Evolutionary conservation across 2,888 invertebrate species (phyloP).

Genomic region (Rhogogaster chlorosoma): DNA sequence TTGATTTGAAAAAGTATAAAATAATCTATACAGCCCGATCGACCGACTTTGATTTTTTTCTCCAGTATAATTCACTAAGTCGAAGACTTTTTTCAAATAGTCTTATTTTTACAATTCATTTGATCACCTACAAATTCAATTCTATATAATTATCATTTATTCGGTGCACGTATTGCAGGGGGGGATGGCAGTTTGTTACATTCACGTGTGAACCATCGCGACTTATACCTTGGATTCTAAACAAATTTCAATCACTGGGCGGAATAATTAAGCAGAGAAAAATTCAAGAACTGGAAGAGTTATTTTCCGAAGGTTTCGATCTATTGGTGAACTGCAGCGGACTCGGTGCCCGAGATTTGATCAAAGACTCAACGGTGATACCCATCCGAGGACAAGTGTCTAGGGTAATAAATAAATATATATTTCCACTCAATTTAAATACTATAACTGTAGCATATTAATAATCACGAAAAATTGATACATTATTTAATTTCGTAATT

Average conservation of each 20-base stretch:
- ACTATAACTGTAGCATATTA: not conserved
- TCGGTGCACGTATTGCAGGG: conserved; percentile 73
- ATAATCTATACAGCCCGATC: not conserved
- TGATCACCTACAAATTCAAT: not conserved
- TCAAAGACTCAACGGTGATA: conserved; percentile 82
- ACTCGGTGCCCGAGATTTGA: conserved; percentile 82
- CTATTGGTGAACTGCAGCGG: conserved; percentile 91
- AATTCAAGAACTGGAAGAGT: conserved; percentile 80
- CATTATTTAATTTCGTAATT: not conserved
- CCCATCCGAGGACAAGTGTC: conserved; percentile 89
- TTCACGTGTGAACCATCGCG: conserved; percentile 84
- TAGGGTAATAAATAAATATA: conserved; percentile 78
- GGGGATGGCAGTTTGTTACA: conserved; percentile 84
- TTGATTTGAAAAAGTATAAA: not conserved
- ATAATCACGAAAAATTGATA: not conserved
- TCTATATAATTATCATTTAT: not conserved
- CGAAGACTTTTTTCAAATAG: not conserved
- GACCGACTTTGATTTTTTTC: not conserved
- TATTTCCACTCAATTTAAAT: not conserved
- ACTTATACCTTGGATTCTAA: conserved; percentile 84
- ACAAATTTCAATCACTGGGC: conserved; percentile 81
- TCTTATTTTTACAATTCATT: not conserved
- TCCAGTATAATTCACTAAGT: not conserved
- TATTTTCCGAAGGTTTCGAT: conserved; percentile 80
- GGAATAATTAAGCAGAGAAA: conserved; percentile 80